Percentiles rank a stretch among this genome's conserved stretches.
These are phyloP conservation scores for Odontophorus gujanensis DNA, from an alignment of 2,113 vertebrate species.

Conservation along the genomic window DNA sequence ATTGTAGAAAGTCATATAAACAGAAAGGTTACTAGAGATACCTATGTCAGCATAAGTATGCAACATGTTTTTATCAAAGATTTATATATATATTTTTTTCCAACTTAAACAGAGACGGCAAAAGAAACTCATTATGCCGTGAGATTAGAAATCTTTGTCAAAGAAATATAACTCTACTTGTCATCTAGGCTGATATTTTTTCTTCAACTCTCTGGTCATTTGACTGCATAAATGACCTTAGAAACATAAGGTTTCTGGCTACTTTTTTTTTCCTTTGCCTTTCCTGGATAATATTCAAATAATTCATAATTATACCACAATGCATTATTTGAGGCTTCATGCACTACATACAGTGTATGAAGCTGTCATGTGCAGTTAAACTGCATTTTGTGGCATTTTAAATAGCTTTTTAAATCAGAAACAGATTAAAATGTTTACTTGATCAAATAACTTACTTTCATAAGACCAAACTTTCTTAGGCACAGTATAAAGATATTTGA, in stretches of 20 bases:
- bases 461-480: neutral
- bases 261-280: neutral
- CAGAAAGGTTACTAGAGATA: fast-evolving
- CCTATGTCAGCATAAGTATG: neutral
- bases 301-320: neutral
- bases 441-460: neutral
- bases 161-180: neutral
- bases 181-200: neutral
- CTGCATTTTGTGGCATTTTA: neutral
- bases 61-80: neutral
- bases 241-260: neutral
- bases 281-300: neutral
- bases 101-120: neutral
- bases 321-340: neutral
- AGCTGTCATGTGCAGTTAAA: neutral
- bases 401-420: neutral
- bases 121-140: neutral
- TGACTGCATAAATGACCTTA: neutral
- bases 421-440: neutral
- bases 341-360: neutral
- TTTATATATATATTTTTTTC: neutral
- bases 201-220: neutral
- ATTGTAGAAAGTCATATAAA: neutral
- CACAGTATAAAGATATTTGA: neutral
- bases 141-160: neutral